These are phyloP conservation scores for Asbolus verrucosus DNA, from an alignment of 1,140 invertebrate genomes.

Conservation along the genomic window DNA sequence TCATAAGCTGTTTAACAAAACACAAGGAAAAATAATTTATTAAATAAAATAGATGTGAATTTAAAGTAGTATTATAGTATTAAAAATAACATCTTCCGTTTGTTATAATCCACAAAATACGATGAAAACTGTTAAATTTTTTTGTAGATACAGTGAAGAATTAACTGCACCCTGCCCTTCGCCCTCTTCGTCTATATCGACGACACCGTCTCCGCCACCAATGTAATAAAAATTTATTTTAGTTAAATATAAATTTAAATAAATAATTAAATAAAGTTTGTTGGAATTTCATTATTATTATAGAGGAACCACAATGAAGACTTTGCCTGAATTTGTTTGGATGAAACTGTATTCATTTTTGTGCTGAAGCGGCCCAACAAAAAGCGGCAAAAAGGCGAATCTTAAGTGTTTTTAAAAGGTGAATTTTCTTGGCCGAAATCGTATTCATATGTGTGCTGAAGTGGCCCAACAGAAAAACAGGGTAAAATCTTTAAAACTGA, in stretches of 20 bases:
- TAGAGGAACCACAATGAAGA: conserved; percentile 26
- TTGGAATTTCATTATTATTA: conserved; percentile 35
- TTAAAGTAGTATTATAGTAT: conserved; percentile 25
- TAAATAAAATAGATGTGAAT: conserved; percentile 25
- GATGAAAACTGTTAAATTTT: not conserved
- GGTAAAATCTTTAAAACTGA: not conserved
- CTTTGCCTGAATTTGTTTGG: conserved; percentile 41
- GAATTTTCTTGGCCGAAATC: conserved; percentile 11
- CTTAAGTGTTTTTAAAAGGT: conserved; percentile 16
- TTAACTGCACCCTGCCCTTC: not conserved
- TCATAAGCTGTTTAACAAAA: conserved; percentile 19
- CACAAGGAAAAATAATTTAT: conserved; percentile 9
- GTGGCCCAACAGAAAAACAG: no score
- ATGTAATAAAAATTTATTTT: no score
- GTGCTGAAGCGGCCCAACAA: conserved; percentile 37
- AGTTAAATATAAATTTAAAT: conserved; percentile 11
- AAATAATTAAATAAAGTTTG: conserved; percentile 25
- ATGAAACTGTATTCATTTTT: conserved; percentile 36
- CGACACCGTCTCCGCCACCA: conserved; percentile 6
- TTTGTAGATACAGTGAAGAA: conserved; percentile 7
- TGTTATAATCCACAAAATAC: conserved; percentile 16
- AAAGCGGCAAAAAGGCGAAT: conserved; percentile 24
- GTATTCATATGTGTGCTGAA: conserved; percentile 5
- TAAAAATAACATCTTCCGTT: conserved; percentile 23
- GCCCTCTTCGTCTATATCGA: not conserved